phyloP scores from a whole-genome alignment of 2,888 invertebrate genomes.

The Andrena minutula region DNA sequence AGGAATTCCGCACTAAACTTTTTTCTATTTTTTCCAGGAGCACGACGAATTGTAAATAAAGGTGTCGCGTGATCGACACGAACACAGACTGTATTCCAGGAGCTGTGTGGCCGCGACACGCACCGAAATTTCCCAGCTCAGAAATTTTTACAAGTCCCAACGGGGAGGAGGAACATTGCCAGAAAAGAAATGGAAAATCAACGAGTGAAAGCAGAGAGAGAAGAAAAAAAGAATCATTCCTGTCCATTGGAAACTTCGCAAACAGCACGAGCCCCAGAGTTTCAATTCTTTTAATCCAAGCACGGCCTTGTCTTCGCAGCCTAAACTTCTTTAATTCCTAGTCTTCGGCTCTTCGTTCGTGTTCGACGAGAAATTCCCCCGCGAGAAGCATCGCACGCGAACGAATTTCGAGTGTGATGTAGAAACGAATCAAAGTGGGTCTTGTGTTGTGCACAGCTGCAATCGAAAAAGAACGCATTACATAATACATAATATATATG shows the following conservation, averaged over 20 bases:
- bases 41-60: slow-evolving; percentile 87
- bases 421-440: slow-evolving; percentile 40
- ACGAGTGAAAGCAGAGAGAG: slow-evolving; percentile 5
- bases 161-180: slow-evolving; percentile 36
- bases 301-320: slow-evolving; percentile 46
- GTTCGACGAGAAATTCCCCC: slow-evolving; percentile 21
- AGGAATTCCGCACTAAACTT: slow-evolving; percentile 80
- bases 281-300: slow-evolving; percentile 15
- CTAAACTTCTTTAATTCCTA: slow-evolving; percentile 59
- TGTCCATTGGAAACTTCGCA: not conserved
- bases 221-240: not conserved
- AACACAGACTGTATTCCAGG: slow-evolving; percentile 84
- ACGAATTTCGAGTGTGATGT: not conserved
- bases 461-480: not conserved
- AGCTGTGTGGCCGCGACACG: slow-evolving; percentile 78
- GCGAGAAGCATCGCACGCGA: not conserved
- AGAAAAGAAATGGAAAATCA: slow-evolving; percentile 5
- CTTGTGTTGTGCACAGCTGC: slow-evolving; percentile 10
- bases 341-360: slow-evolving; percentile 51
- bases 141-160: slow-evolving; percentile 42
- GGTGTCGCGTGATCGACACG: slow-evolving; percentile 77
- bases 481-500: slow-evolving; percentile 42
- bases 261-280: slow-evolving; percentile 38
- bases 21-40: slow-evolving; percentile 83
- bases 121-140: slow-evolving; percentile 65